A percentile compares a stretch with the other conserved stretches of the same genome.
phyloP scores from a whole-genome alignment of 2,888 invertebrate genomes.

The Ochropacha duplaris region DNA sequence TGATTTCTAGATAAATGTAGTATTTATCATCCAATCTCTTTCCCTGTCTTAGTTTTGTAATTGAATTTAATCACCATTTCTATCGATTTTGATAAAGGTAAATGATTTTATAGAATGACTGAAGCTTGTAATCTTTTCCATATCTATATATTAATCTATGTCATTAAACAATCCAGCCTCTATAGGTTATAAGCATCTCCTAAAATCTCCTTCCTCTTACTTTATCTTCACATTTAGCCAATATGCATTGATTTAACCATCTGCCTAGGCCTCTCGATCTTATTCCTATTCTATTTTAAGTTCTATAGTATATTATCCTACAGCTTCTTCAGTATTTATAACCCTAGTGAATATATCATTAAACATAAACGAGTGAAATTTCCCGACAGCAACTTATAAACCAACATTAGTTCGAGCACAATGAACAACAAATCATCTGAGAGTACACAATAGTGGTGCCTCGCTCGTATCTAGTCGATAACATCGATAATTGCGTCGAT shows the following conservation, averaged over 20 bases:
- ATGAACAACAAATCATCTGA: constrained; percentile 26
- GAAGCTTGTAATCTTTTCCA: no score
- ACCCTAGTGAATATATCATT: not conserved
- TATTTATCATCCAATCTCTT: not conserved
- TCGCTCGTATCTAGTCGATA: constrained; percentile 27
- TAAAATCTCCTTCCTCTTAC: no score
- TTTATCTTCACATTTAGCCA: no score
- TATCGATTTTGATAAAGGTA: not conserved
- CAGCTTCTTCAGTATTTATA: not conserved
- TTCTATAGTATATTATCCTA: not conserved
- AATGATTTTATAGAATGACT: not conserved
- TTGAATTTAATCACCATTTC: not conserved
- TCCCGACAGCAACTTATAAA: not conserved
- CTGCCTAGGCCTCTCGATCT: no score
- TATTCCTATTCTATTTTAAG: not conserved
- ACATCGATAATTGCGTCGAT: constrained; percentile 39
- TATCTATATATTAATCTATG: no score
- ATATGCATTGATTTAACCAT: no score
- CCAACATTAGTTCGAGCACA: constrained; percentile 12
- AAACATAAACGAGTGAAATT: not conserved
- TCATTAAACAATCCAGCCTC: no score
- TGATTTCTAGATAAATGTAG: not conserved
- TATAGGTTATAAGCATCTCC: no score
- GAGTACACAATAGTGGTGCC: constrained; percentile 29
- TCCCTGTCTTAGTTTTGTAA: not conserved